phyloP scores from a whole-genome alignment of 1,140 invertebrate species.

The Pantala flavescens region DNA sequence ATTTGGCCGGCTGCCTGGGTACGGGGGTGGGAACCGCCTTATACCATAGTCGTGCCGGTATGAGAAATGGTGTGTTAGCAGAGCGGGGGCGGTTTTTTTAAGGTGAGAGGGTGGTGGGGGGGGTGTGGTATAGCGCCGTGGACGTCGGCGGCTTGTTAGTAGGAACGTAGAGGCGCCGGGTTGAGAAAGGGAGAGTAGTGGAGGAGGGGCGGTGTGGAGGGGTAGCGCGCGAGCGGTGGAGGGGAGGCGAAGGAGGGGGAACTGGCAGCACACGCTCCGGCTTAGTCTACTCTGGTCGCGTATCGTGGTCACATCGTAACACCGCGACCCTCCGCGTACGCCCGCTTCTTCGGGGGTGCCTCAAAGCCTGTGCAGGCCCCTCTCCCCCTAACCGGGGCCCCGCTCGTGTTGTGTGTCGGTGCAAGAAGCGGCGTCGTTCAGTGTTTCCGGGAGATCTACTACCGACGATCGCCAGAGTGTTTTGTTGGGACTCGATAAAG shows the following conservation, averaged over 20 bases:
- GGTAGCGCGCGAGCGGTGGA: neutral
- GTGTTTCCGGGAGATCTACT: no score
- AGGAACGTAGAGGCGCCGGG: neutral
- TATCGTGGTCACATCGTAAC: neutral
- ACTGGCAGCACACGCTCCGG: neutral
- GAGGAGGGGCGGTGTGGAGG: neutral
- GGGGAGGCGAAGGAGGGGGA: neutral
- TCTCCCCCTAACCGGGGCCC: no score
- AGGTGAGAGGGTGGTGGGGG: neutral
- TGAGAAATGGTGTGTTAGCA: conserved; percentile 5
- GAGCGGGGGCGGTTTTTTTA: neutral
- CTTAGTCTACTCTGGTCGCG: neutral
- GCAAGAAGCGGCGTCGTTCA: no score
- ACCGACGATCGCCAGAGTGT: no score
- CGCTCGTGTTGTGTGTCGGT: no score
- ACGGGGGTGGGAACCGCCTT: neutral
- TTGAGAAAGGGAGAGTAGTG: neutral
- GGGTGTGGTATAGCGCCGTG: neutral
- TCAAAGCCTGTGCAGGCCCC: neutral
- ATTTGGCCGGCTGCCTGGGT: conserved; percentile 17
- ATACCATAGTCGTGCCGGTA: neutral
- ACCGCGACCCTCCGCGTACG: neutral
- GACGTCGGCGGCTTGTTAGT: neutral
- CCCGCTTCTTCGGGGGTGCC: neutral
- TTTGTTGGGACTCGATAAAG: no score